phyloP scores from a whole-genome alignment of 2,113 vertebrate genomes.

The Polypterus bichir region DNA sequence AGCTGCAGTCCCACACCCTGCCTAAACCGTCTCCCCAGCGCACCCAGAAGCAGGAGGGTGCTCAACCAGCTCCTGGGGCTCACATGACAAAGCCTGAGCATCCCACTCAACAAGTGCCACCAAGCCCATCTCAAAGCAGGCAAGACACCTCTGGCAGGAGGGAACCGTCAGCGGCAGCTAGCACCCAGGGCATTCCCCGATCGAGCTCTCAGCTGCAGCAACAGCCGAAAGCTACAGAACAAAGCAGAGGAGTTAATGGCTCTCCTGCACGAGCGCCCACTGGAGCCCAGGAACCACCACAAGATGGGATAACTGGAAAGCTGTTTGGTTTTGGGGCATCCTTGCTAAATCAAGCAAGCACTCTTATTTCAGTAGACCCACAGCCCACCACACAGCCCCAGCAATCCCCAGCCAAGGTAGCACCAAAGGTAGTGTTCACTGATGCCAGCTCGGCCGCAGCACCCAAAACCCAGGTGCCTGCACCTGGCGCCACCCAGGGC shows the following conservation, averaged over 20 bases:
- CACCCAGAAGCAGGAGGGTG: constrained; percentile 28
- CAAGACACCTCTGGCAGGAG: constrained; percentile 9
- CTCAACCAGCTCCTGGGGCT: constrained; percentile 27
- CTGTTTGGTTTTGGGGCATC: constrained; percentile 91
- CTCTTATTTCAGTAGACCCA: constrained; percentile 80
- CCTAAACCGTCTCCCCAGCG: constrained; percentile 26
- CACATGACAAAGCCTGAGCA: constrained; percentile 38
- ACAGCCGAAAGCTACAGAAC: constrained; percentile 54
- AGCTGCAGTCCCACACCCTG: constrained; percentile 27
- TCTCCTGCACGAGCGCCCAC: constrained; percentile 57
- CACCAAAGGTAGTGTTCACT: constrained; percentile 73
- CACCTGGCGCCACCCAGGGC: constrained; percentile 35
- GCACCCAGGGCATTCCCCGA: constrained; percentile 44
- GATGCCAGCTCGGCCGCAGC: constrained; percentile 64
- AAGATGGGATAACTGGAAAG: constrained; percentile 90
- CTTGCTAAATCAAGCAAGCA: constrained; percentile 90
- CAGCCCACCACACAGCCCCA: constrained; percentile 61
- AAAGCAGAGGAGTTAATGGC: constrained; percentile 65
- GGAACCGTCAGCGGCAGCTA: constrained; percentile 35
- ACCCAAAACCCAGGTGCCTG: constrained; percentile 48
- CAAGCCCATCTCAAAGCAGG: constrained; percentile 36
- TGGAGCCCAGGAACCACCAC: constrained; percentile 70
- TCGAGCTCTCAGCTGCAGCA: constrained; percentile 61
- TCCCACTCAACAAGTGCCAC: constrained; percentile 30
- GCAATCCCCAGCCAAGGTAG: constrained; percentile 67